Conservation (phyloP, 2,888 invertebrate genomes). For the Agrotis exclamationis region DNA sequence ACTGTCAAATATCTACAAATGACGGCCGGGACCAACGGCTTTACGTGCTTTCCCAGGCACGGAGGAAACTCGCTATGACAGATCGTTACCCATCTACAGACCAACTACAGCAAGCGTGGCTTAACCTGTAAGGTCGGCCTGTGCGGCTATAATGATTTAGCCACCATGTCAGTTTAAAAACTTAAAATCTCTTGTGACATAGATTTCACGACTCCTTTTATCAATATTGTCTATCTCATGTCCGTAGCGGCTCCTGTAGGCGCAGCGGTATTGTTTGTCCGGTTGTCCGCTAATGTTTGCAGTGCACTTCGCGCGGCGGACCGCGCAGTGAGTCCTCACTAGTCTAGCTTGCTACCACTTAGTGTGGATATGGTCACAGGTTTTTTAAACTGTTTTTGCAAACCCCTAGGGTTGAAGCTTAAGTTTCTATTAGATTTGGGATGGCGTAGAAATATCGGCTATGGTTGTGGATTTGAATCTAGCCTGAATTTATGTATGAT, state of each 20-base stretch:
- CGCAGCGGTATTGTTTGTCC: slow-evolving; percentile 51
- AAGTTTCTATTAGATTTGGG: no score
- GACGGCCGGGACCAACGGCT: no score
- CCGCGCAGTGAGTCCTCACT: slow-evolving; percentile 34
- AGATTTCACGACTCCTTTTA: slow-evolving; percentile 17
- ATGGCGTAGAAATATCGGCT: no score
- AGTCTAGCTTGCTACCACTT: slow-evolving; percentile 14
- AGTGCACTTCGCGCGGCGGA: slow-evolving; percentile 52
- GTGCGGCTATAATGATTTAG: no score
- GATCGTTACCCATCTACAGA: no score
- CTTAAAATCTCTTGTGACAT: not conserved
- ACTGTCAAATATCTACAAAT: no score
- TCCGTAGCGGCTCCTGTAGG: slow-evolving; percentile 27
- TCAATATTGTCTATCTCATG: slow-evolving; percentile 21
- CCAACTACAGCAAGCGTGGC: no score
- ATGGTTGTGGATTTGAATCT: not conserved
- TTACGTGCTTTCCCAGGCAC: no score
- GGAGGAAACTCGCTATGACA: no score
- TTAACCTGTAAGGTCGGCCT: no score
- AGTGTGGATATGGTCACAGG: slow-evolving; percentile 21
- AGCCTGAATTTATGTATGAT: not conserved
- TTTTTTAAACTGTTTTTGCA: slow-evolving; percentile 21
- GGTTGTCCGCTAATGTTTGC: slow-evolving; percentile 61
- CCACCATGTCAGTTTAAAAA: no score
- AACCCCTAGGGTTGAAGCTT: not conserved